phyloP scores from a whole-genome alignment of 2,888 invertebrate species.

The Nomada ruficornis region DNA sequence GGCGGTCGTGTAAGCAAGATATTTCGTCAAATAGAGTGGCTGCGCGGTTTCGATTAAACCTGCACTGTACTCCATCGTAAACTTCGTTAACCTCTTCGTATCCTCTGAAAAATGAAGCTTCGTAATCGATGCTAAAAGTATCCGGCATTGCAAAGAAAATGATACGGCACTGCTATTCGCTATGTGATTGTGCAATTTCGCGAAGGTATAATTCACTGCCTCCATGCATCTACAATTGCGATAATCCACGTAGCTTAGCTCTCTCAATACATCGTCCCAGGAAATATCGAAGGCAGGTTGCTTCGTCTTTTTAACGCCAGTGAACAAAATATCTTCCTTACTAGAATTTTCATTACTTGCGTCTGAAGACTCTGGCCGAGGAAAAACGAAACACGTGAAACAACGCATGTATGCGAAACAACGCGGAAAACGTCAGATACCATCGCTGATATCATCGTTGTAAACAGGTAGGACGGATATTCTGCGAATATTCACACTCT shows the following conservation, averaged over 20 bases:
- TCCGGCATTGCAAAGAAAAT: background rate
- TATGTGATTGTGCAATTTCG: conserved; percentile 65
- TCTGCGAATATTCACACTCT: background rate
- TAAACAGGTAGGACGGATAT: conserved; percentile 45
- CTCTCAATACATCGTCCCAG: background rate
- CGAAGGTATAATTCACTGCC: conserved; percentile 63
- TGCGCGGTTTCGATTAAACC: conserved; percentile 78
- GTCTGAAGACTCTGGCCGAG: background rate
- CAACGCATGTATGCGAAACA: background rate
- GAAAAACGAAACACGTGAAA: background rate
- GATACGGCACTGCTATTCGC: conserved; percentile 54
- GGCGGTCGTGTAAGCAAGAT: conserved; percentile 72
- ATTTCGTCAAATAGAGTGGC: conserved; percentile 75
- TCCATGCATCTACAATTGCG: conserved; percentile 72
- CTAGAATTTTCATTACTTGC: background rate
- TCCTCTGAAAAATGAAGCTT: conserved; percentile 38
- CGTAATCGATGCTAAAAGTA: background rate
- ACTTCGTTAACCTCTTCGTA: conserved; percentile 72
- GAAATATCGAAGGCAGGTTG: background rate
- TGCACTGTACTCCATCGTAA: conserved; percentile 79
- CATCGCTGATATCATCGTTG: background rate
- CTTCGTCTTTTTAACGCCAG: background rate
- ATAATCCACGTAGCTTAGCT: conserved; percentile 67
- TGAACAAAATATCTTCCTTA: no score
- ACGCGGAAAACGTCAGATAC: background rate